Conservation (phyloP, 2,113 vertebrate genomes). For the Ailuropoda melanoleuca region DNA sequence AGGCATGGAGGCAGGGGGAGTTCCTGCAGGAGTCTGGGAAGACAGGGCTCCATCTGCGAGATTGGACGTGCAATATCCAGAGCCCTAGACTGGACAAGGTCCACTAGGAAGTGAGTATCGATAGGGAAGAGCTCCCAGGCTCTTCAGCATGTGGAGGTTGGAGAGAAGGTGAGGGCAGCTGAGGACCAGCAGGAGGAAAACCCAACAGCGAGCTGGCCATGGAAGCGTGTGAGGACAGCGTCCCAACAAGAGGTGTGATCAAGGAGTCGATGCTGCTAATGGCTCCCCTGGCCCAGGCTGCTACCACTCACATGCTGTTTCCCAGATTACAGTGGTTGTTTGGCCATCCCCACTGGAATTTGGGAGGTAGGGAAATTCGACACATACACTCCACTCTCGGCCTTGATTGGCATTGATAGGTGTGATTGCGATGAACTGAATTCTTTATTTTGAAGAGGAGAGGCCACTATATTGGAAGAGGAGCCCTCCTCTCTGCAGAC, state of each 20-base stretch:
- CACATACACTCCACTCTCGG: too few species aligned
- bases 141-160: neutral
- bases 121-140: too few species aligned
- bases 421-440: neutral
- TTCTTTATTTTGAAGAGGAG: neutral
- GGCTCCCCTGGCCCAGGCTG: too few species aligned
- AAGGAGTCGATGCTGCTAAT: too few species aligned
- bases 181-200: neutral
- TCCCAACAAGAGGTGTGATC: neutral
- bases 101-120: too few species aligned
- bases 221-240: rapidly evolving
- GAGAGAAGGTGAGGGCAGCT: neutral
- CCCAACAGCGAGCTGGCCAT: rapidly evolving
- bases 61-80: neutral
- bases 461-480: neutral
- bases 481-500: neutral
- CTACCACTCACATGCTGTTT: neutral
- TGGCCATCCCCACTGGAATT: neutral
- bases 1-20: neutral
- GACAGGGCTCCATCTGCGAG: neutral
- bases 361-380: neutral
- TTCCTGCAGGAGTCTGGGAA: neutral
- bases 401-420: neutral
- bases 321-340: neutral
- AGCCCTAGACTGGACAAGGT: neutral